These are phyloP conservation scores for Pandemis corylana DNA, from an alignment of 2,888 invertebrate species.

Conservation along the genomic window DNA sequence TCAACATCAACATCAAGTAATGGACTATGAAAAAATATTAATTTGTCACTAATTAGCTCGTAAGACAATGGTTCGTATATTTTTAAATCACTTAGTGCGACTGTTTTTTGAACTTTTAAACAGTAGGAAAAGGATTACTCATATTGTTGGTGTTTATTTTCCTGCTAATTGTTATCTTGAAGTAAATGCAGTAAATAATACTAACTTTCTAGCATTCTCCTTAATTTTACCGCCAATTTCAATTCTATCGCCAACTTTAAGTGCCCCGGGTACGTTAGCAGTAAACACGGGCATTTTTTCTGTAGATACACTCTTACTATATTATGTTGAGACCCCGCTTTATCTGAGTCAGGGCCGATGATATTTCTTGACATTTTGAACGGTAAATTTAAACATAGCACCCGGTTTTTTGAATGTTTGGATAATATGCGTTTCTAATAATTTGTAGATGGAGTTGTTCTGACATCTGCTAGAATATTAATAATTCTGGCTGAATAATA, in stretches of 20 bases:
- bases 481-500: slow-evolving; percentile 10
- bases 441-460: slow-evolving; percentile 26
- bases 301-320: slow-evolving; percentile 45
- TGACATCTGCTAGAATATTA: slow-evolving; percentile 34
- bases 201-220: slow-evolving; percentile 79
- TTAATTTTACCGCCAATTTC: slow-evolving; percentile 81
- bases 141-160: background rate
- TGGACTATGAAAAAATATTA: too few species aligned
- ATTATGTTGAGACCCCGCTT: slow-evolving; percentile 52
- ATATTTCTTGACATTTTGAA: slow-evolving; percentile 74
- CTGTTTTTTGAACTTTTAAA: background rate
- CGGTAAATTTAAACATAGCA: slow-evolving; percentile 75
- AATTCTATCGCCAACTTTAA: slow-evolving; percentile 77
- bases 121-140: background rate
- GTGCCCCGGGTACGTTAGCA: slow-evolving; percentile 71
- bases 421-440: slow-evolving; percentile 45
- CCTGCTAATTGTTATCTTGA: too few species aligned
- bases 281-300: slow-evolving; percentile 78
- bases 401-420: slow-evolving; percentile 52
- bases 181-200: background rate
- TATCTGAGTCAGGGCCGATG: slow-evolving; percentile 60
- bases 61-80: too few species aligned
- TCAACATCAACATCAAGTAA: too few species aligned
- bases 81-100: too few species aligned
- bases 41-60: too few species aligned